Percentiles rank a stretch among this genome's conserved stretches.
Evolutionary conservation across 2,797 vertebrate species (phyloP).

Genomic region (Enteromius argenteus): DNA sequence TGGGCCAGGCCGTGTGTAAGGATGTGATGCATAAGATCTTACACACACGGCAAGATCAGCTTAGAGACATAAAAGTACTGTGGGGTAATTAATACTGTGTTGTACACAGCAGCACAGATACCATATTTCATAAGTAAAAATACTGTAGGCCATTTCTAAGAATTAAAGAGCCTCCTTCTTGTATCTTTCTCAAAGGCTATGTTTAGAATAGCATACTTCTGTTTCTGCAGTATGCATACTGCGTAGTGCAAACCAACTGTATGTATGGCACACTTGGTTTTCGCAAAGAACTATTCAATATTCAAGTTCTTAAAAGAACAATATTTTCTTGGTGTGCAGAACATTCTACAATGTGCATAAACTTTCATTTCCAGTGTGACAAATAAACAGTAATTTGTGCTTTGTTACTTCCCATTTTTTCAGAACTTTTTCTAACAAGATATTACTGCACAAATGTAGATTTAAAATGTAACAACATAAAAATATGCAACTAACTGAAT

Average conservation of each 20-base stretch:
- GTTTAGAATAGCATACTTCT: not conserved
- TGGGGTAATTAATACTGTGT: constrained; percentile 14
- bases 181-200: not conserved
- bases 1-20: constrained; percentile 48
- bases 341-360: not conserved
- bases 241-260: not conserved
- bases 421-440: not conserved
- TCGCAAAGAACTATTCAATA: not conserved
- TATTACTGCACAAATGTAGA: not conserved
- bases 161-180: not conserved
- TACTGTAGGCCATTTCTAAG: not conserved
- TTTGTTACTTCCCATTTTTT: not conserved
- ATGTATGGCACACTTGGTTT: not conserved
- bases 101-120: not conserved
- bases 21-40: not conserved
- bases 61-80: constrained; percentile 3
- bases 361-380: not conserved
- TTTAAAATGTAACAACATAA: not conserved
- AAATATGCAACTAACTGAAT: not conserved
- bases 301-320: not conserved
- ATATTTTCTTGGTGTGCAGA: not conserved
- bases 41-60: constrained; percentile 7
- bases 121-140: not conserved
- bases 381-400: not conserved
- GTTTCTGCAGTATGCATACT: constrained; percentile 2